Conservation (phyloP, 2,797 vertebrate genomes). For the Sebastes miniatus region DNA sequence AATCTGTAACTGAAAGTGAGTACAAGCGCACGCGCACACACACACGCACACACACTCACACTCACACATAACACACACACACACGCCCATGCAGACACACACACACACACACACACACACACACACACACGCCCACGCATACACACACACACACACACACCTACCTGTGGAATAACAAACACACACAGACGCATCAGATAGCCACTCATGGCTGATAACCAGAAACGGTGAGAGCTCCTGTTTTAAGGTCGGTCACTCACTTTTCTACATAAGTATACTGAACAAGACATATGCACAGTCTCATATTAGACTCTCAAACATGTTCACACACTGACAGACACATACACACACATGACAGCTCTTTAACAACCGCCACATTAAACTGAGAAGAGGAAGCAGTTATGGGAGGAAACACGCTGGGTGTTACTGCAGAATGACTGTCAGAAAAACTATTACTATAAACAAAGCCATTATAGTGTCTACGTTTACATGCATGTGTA, state of each 20-base stretch:
- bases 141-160: slow-evolving; percentile 17
- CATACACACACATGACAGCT: background rate
- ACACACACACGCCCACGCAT: background rate
- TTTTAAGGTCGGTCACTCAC: background rate
- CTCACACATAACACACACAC: background rate
- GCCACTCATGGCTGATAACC: slow-evolving; percentile 1
- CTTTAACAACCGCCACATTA: slow-evolving; percentile 22
- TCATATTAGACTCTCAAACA: background rate
- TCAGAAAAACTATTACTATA: background rate
- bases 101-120: background rate
- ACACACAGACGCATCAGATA: background rate
- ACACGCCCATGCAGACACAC: slow-evolving; percentile 3
- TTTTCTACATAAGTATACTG: background rate
- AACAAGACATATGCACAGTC: background rate
- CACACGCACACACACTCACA: slow-evolving; percentile 2
- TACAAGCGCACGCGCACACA: background rate
- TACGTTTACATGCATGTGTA: background rate
- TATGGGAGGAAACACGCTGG: slow-evolving; percentile 23
- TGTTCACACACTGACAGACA: background rate
- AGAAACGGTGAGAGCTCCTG: background rate
- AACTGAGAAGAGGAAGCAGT: slow-evolving; percentile 58
- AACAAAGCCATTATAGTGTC: background rate
- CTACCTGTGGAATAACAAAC: slow-evolving; percentile 25
- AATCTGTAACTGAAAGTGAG: slow-evolving; percentile 49
- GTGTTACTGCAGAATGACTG: slow-evolving; percentile 19